Base-by-base conservation (phyloP, 2,113 vertebrate species). In the Tragulus kanchil region DNA sequence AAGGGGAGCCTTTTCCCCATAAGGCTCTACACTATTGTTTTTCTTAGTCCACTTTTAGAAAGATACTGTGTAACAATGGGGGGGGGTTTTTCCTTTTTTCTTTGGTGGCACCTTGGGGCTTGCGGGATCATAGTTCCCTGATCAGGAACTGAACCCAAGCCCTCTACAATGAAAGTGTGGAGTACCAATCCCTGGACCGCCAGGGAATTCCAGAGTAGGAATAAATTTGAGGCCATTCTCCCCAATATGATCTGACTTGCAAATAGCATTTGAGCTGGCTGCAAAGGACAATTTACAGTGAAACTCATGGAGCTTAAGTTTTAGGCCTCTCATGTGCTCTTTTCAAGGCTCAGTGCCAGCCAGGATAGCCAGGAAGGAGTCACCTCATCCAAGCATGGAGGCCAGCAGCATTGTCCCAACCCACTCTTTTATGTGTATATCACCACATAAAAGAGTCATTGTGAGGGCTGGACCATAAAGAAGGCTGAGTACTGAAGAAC, bases 361-460 rank as follows among this genome's bases (percentile, higher is more conserved):
- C 61, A 31, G 36, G 50, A 58, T 36, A 79, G 19, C 13, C 17
- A 48, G 61, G 50, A 79, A 79, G 28, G 26, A 65, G 36, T 10
- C 78, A 9, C 58, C 9, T 26, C 71, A 48, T n/a, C 36, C 52
- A 56, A 58, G 59, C 71, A 26, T 28, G 52, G 28, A 50, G 9
- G 2, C 13, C 48, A 26, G 5, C 28, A 50, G 36, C 36, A 10
- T 3, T 28, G 52, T 79, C 61, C 61, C 59, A 19, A 17, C 36
- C 59, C 15, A 36, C 36, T 36, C 36, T 83, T 93, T 96, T 96
- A 92, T 85, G 52, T 52, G 11, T 52, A 52, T 52, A 52, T 52
- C 52, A 8, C 19, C 67, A 42, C 19, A 36, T 36, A 36, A 36
- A 36, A 36, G 36, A 36, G 36, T 36, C 36, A 36, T 36, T 23